Evolutionary conservation across 92 coral and sea anemone species (phyloP), one percentile per base, ranked within the genome.

Genomic region (Parazoanthus atlanticus): DNA sequence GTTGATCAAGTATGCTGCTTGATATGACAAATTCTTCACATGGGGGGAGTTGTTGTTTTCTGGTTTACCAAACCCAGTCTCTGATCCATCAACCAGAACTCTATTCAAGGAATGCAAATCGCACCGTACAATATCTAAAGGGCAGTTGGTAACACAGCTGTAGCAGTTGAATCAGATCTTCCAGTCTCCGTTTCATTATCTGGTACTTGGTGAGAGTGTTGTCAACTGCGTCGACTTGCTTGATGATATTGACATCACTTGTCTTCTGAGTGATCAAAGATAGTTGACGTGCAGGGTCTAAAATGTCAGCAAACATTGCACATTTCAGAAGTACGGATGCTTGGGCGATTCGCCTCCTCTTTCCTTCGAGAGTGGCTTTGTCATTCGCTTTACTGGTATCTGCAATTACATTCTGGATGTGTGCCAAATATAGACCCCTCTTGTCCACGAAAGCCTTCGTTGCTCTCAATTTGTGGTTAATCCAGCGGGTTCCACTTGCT

Each of bases 211-310:
- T 86, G 89, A 92, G n/a, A n/a, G n/a, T n/a, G n/a, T n/a, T n/a
- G n/a, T n/a, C n/a, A n/a, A n/a, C n/a, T n/a, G n/a, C n/a, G 92
- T 86, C 90, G 80, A 92, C 94, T 81, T 92, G 94, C 88, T 89
- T 83, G 90, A 89, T 74, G 76, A 91, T 91, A 88, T 91, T 78
- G 86, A 91, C 89, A 78, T 92, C 61, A 66, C 72, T 86, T 92
- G 94, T 89, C 88, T 89, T 73, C 90, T 89, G 92, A 84, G 81
- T 92, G 80, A 92, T 64, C 94, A 92, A 91, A 69, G 94, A 92
- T 74, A 89, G 91, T 86, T 85, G 92, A 76, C 90, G 86, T 84
- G 89, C 90, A 56, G 88, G 92, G 84, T 92, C 94, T 34, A 92
- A 73, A n/a, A n/a, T n/a, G n/a, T n/a, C n/a, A n/a, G n/a, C n/a